phyloP scores from a whole-genome alignment of 2,113 vertebrate genomes.

The Odontophorus gujanensis region DNA sequence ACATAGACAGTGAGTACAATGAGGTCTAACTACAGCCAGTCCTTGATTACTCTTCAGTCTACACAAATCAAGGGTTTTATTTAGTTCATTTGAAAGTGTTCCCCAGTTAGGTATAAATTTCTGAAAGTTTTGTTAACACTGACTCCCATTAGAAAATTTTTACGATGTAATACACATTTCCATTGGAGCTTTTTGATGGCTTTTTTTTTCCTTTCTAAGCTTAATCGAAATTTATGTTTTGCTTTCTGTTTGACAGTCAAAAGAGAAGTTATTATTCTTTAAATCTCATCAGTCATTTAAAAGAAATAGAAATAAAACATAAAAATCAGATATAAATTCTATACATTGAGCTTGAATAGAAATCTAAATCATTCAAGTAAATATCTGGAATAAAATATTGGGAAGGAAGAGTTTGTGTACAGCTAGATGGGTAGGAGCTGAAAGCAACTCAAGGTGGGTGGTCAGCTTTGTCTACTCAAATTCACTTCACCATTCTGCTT shows the following conservation, averaged over 20 bases:
- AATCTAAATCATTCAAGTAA: neutral
- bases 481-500: neutral
- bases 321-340: neutral
- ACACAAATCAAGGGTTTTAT: slow-evolving; percentile 13
- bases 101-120: neutral
- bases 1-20: neutral
- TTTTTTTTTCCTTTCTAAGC: neutral
- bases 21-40: neutral
- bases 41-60: neutral
- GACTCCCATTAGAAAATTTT: neutral
- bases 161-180: neutral
- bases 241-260: neutral
- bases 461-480: slow-evolving; percentile 42
- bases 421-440: slow-evolving; percentile 15
- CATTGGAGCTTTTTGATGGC: neutral
- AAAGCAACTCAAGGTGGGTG: slow-evolving; percentile 60
- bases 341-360: neutral
- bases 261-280: neutral
- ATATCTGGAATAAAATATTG: neutral
- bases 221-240: neutral
- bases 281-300: neutral
- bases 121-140: slow-evolving; percentile 23
- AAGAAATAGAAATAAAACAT: neutral
- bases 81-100: slow-evolving; percentile 1
- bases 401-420: neutral